These are phyloP conservation scores for Chironomus riparius DNA, from an alignment of 2,888 invertebrate genomes.

Conservation along the genomic window DNA sequence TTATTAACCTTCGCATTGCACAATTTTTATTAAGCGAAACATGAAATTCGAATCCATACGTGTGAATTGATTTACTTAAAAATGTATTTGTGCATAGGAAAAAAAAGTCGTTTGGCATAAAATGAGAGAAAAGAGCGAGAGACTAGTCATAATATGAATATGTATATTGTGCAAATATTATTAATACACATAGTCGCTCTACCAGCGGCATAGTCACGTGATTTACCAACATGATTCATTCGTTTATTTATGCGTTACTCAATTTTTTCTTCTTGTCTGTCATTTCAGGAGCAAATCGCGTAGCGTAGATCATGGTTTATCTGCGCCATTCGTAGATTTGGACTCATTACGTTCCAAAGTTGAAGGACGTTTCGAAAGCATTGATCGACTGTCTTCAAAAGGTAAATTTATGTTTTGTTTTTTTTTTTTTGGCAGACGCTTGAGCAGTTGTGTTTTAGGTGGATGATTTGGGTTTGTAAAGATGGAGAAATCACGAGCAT, in stretches of 20 bases:
- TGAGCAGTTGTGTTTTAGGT: too few relatives aligned
- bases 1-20: slow-evolving; percentile 8
- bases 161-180: background rate
- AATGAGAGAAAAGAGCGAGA: background rate
- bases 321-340: slow-evolving; percentile 69
- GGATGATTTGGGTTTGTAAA: too few relatives aligned
- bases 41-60: background rate
- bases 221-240: slow-evolving; percentile 13
- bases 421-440: too few relatives aligned
- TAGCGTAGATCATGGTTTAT: slow-evolving; percentile 83
- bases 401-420: slow-evolving; percentile 33
- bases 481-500: too few relatives aligned
- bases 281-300: slow-evolving; percentile 79
- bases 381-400: slow-evolving; percentile 52
- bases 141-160: background rate
- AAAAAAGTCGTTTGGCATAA: background rate
- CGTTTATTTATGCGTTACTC: background rate
- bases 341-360: slow-evolving; percentile 77
- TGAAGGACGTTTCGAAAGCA: slow-evolving; percentile 75
- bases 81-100: background rate
- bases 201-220: background rate
- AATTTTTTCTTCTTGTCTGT: slow-evolving; percentile 30
- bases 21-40: background rate
- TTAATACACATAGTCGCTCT: background rate
- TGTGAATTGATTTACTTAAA: too few relatives aligned